Percentiles rank a stretch among this genome's conserved stretches.
These are phyloP conservation scores for Adelognathus sp. DNA, from an alignment of 2,888 invertebrate species.

Conservation along the genomic window DNA sequence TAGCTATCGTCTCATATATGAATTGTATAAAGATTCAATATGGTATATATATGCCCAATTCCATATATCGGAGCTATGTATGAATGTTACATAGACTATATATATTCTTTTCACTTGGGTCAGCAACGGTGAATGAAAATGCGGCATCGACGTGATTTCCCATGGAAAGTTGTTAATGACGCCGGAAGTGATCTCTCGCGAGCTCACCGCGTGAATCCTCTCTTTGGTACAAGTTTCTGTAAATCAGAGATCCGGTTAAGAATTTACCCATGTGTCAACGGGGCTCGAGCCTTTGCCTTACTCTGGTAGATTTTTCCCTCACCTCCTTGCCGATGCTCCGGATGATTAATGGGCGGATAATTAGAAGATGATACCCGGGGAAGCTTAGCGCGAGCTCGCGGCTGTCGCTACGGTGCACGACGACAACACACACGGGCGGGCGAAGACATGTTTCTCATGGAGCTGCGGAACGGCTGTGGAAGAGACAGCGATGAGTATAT, in stretches of 20 bases:
- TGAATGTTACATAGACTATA: no score
- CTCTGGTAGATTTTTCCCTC: neutral
- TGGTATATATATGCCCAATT: no score
- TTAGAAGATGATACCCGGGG: conserved; percentile 77
- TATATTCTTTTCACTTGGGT: no score
- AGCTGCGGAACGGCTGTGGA: conserved; percentile 3
- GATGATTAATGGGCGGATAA: conserved; percentile 79
- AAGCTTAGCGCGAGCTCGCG: conserved; percentile 66
- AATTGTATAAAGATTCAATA: no score
- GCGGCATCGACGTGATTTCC: neutral
- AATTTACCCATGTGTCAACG: conserved; percentile 52
- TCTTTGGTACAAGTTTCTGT: conserved; percentile 20
- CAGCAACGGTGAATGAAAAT: no score
- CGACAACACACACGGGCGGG: conserved; percentile 61
- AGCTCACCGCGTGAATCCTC: neutral
- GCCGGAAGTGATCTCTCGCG: conserved; percentile 30
- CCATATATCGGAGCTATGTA: no score
- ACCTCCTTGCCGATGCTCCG: conserved; percentile 37
- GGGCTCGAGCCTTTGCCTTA: conserved; percentile 13
- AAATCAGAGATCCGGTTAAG: conserved; percentile 33
- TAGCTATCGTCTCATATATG: no score
- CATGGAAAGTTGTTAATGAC: neutral
- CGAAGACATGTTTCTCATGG: conserved; percentile 71
- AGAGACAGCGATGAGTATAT: neutral
- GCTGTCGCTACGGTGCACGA: conserved; percentile 39